Base-by-base conservation (phyloP, 2,113 vertebrate species). In the Talpa occidentalis region DNA sequence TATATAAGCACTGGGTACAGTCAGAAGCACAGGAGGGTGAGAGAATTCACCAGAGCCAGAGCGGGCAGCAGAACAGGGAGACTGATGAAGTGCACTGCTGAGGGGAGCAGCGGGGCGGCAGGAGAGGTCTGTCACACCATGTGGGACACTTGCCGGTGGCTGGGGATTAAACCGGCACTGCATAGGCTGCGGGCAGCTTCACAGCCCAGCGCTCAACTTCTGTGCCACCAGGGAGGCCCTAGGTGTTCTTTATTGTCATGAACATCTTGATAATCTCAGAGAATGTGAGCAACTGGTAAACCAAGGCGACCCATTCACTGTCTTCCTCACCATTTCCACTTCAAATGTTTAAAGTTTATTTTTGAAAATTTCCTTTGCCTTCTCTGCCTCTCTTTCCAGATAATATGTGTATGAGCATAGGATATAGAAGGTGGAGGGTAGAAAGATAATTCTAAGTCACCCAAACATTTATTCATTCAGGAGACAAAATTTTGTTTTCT, bases 381-480 rank as follows among this genome's bases (percentile, higher is more conserved):
- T 72, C 81, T 83, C 35, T 44, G 74, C 26, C 56, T 67, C 26
- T 81, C 60, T 85, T 16, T 66, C 28, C 26, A 64, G 74, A 56
- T 19, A 62, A 17, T 30, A 7, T 32, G 52, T 10, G 24, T 81
- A 54, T 73, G 47, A 92, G 62, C 35, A 82, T 54, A 60, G 88
- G 60, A 73, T 52, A 35, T 2, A 74, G 56, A 86, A 59, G 10
- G 60, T 74, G 70, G 42, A 78, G 21, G 32, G 17, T 21, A 95
- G 69, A 87, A 37, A 89, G 62, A 87, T 40, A 88, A 77, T 74
- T 67, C 35, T n/a, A 73, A 60, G 84, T 74, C 49, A 62, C 56
- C 15, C 0, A 78, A 54, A 47, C 14, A 72, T 88, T 86, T 83
- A 28, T 78, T 70, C 47, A 26, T 79, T 69, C 80, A 54, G 21